These are phyloP conservation scores for Euwallacea similis DNA, from an alignment of 1,140 invertebrate genomes.

Conservation along the genomic window DNA sequence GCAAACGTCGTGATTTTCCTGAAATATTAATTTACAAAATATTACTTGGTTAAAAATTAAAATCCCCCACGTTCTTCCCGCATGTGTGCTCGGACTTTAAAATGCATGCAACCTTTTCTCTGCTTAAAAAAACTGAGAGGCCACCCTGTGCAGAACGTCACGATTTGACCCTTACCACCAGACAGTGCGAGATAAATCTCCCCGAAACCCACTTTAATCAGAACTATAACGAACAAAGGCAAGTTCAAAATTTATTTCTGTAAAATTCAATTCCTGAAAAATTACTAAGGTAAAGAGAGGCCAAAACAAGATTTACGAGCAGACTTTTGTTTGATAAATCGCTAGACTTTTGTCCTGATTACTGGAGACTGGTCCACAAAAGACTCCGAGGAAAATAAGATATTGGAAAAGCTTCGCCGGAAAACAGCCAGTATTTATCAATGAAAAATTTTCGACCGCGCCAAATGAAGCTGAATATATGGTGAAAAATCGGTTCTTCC, in stretches of 20 bases:
- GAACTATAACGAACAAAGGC: constrained; percentile 6
- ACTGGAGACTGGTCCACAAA: constrained; percentile 45
- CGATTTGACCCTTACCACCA: no score
- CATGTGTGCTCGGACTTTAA: no score
- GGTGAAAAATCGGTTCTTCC: constrained; percentile 26
- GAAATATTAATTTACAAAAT: no score
- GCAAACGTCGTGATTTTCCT: no score
- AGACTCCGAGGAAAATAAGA: constrained; percentile 41
- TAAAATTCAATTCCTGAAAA: constrained; percentile 36
- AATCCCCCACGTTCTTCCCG: no score
- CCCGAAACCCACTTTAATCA: constrained; percentile 2
- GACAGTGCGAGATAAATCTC: no score
- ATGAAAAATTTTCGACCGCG: constrained; percentile 41
- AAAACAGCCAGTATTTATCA: constrained; percentile 45
- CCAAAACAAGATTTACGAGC: constrained; percentile 45
- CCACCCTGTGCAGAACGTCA: no score
- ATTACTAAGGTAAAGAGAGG: constrained; percentile 42
- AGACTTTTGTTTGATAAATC: constrained; percentile 46
- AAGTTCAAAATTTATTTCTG: constrained; percentile 28
- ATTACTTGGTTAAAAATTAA: no score
- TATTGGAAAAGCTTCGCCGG: constrained; percentile 44
- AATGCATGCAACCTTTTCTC: no score
- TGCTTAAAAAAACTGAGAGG: no score
- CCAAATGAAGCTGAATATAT: constrained; percentile 43
- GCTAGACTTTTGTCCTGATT: constrained; percentile 47